Evolutionary conservation across 2,888 invertebrate species (phyloP).

Genomic region (Zootermopsis nevadensis): DNA sequence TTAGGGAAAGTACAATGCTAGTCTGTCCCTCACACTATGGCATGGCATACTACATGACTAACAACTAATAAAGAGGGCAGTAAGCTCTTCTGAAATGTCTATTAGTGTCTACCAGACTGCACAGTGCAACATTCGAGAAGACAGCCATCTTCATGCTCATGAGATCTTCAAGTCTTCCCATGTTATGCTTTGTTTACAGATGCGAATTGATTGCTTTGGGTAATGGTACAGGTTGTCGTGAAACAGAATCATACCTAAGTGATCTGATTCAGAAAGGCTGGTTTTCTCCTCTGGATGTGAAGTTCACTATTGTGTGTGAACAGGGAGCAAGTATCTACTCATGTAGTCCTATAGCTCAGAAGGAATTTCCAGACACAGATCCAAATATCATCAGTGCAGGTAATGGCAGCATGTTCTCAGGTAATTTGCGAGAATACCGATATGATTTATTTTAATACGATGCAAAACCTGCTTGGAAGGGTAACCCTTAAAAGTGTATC

Average conservation of each 20-base stretch:
- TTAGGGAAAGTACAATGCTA: no score
- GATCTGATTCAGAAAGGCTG: constrained; percentile 68
- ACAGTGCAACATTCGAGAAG: no score
- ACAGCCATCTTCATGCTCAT: no score
- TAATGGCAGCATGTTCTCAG: constrained; percentile 57
- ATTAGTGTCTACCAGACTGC: no score
- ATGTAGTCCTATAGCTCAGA: constrained; percentile 82
- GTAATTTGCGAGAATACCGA: constrained; percentile 1
- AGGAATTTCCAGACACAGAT: constrained; percentile 87
- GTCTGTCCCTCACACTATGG: no score
- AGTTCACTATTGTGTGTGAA: constrained; percentile 88
- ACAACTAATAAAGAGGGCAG: no score
- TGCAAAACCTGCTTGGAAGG: no score
- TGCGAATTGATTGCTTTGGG: constrained; percentile 88
- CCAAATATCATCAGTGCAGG: constrained; percentile 84
- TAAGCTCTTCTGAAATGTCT: no score
- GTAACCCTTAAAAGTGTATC: no score
- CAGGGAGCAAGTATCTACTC: constrained; percentile 94
- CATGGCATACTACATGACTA: no score
- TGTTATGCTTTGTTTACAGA: constrained; percentile 63
- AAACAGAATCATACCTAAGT: constrained; percentile 83
- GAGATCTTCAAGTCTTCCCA: no score
- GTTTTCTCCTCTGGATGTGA: constrained; percentile 70
- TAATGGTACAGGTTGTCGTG: constrained; percentile 90
- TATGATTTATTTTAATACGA: neutral